Evolutionary conservation across 1,140 invertebrate species (phyloP).

Genomic region (Drosophila punjabiensis): DNA sequence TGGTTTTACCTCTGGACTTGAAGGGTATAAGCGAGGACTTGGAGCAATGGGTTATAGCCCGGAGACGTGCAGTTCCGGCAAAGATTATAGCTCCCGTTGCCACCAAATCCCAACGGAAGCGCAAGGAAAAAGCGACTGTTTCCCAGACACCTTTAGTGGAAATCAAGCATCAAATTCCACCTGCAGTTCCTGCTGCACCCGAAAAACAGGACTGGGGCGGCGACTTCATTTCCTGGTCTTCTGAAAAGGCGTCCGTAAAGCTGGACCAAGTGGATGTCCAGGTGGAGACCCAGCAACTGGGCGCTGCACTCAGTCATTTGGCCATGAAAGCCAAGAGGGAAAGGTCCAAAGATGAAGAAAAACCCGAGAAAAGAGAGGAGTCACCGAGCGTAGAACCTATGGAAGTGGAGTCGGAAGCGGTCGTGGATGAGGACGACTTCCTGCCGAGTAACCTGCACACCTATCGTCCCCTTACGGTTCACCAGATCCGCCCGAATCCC

Average conservation of each 20-base stretch:
- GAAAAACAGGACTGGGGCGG: constrained; percentile 37
- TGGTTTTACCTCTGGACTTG: constrained; percentile 57
- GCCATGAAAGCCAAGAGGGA: constrained; percentile 32
- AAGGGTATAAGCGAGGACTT: constrained; percentile 49
- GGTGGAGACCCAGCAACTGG: constrained; percentile 47
- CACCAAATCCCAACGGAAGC: constrained; percentile 13
- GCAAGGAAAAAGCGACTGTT: background rate
- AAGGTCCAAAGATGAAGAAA: background rate
- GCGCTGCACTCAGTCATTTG: constrained; percentile 48
- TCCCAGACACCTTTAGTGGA: background rate
- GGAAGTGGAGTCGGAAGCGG: constrained; percentile 22
- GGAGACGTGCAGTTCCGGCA: background rate
- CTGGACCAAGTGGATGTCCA: constrained; percentile 40
- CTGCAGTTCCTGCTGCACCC: background rate
- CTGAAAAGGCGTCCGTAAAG: constrained; percentile 2
- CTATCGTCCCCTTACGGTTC: constrained; percentile 64
- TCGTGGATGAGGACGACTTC: constrained; percentile 58
- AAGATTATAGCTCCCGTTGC: background rate
- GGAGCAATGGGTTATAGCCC: constrained; percentile 41
- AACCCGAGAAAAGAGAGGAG: background rate
- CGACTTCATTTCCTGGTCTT: constrained; percentile 59
- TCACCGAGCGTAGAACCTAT: constrained; percentile 17
- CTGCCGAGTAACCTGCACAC: constrained; percentile 28
- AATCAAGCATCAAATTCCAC: background rate
- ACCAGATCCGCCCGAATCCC: constrained; percentile 62